These are phyloP conservation scores for Philaethria dido DNA, from an alignment of 2,888 invertebrate genomes.

Conservation along the genomic window DNA sequence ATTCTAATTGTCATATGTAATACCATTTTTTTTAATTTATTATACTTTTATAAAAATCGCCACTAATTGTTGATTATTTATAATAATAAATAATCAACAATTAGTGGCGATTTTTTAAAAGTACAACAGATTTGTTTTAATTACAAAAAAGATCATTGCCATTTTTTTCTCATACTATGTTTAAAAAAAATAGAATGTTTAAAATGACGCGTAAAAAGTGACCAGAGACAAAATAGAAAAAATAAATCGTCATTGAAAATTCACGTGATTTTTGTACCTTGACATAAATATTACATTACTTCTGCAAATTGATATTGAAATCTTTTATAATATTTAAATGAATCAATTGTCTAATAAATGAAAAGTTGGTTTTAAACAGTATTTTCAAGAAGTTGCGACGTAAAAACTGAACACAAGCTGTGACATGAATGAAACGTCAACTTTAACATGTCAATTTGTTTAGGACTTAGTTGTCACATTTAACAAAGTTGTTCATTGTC, in stretches of 20 bases:
- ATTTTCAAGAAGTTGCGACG: neutral
- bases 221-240: neutral
- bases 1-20: too few species aligned
- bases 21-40: too few species aligned
- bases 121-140: too few species aligned
- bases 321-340: neutral
- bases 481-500: constrained; percentile 44
- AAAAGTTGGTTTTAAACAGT: neutral
- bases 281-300: too few species aligned
- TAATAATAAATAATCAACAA: too few species aligned
- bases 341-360: neutral
- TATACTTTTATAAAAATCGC: too few species aligned
- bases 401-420: constrained; percentile 3
- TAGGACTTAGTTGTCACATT: constrained; percentile 41
- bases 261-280: neutral
- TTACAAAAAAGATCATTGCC: too few species aligned
- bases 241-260: neutral
- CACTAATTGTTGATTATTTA: too few species aligned
- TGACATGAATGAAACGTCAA: constrained; percentile 29
- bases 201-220: neutral
- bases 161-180: too few species aligned
- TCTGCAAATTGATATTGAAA: neutral
- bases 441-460: constrained; percentile 9
- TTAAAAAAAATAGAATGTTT: too few species aligned
- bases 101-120: too few species aligned